Conservation (phyloP, 2,888 invertebrate genomes). For the Xanthostigma xanthostigma region DNA sequence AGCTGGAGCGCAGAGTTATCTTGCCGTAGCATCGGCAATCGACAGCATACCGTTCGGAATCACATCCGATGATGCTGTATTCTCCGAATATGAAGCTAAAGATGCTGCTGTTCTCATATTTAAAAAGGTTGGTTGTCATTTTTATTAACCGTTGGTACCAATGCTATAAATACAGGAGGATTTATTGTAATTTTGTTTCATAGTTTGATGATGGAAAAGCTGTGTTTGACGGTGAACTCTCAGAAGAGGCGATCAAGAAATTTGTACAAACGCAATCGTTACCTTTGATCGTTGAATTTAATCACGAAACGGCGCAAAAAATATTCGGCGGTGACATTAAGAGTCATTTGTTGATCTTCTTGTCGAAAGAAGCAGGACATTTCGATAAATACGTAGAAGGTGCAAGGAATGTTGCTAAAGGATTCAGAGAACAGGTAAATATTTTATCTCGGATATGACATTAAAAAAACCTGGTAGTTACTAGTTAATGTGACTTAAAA, state of each 20-base stretch:
- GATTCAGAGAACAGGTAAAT: constrained; percentile 66
- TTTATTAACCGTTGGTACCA: too few relatives aligned
- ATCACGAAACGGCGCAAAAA: constrained; percentile 92
- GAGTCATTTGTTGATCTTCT: constrained; percentile 88
- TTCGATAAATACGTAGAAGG: constrained; percentile 64
- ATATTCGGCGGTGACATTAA: constrained; percentile 98
- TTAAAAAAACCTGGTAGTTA: not conserved
- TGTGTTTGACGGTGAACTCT: constrained; percentile 53
- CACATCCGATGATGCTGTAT: constrained; percentile 61
- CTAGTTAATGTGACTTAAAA: not conserved
- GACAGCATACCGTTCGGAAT: constrained; percentile 87
- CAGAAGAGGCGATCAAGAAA: constrained; percentile 49
- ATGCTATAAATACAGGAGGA: not conserved
- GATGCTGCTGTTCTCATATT: constrained; percentile 72
- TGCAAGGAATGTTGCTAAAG: constrained; percentile 71
- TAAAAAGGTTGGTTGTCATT: constrained; percentile 54
- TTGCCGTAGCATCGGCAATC: constrained; percentile 59
- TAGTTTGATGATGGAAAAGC: constrained; percentile 77
- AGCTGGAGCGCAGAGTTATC: constrained; percentile 69
- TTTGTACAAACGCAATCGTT: constrained; percentile 75
- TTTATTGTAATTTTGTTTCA: constrained; percentile 15
- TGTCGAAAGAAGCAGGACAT: constrained; percentile 79
- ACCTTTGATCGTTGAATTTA: constrained; percentile 89
- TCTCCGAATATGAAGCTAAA: constrained; percentile 63
- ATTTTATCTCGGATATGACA: constrained; percentile 3